Evolutionary conservation across 2,888 invertebrate genomes (phyloP), one percentile per base, ranked within the genome.

Genomic region (Nineta flava): DNA sequence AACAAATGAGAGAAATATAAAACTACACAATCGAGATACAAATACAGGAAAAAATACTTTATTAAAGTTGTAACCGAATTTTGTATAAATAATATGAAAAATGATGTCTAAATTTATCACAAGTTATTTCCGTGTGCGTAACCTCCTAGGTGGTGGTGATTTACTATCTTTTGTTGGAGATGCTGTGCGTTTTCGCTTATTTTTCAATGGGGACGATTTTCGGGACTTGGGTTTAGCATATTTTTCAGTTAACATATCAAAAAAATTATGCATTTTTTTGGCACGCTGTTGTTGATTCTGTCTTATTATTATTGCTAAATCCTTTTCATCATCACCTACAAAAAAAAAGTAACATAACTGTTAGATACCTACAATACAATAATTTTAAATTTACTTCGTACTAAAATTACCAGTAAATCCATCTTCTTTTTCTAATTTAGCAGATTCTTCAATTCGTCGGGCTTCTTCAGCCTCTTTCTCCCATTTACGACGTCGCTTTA

Each of bases 231-330:
- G 38, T 47, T 58, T 51, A 5, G 69, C 76, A 63, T 87, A 87
- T 62, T 88, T 90, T 5, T 79, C 76, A 56, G 83, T 78, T 48
- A 91, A 65, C 46, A 76, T 71, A 57, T 83, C 78, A 58, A 90
- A 75, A 51, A 87, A 79, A 12, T 74, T 76, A 50, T 78, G 75
- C 56, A 81, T 73, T 57, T 75, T 70, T 21, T 70, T 64, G 19
- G 71, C 76, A 48, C 90, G 73, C n/a, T 73, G 68, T 56, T 74
- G 67, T 58, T 79, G 79, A 46, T 76, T 77, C 55, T 77, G 72
- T 60, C 78, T 74, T 54, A 87, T 81, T 63, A 79, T 76, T 26
- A 77, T 64, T 55, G 79, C 75, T 48, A 86, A 63, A 57, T 71
- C 64, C 55, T 68, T 55, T 53, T 62, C 63, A 44, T 45, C 49